Percentiles rank a stretch among this genome's conserved stretches.
These are phyloP conservation scores for Hydrocynus forskahlii DNA, from an alignment of 2,797 vertebrate species.

Conservation along the genomic window DNA sequence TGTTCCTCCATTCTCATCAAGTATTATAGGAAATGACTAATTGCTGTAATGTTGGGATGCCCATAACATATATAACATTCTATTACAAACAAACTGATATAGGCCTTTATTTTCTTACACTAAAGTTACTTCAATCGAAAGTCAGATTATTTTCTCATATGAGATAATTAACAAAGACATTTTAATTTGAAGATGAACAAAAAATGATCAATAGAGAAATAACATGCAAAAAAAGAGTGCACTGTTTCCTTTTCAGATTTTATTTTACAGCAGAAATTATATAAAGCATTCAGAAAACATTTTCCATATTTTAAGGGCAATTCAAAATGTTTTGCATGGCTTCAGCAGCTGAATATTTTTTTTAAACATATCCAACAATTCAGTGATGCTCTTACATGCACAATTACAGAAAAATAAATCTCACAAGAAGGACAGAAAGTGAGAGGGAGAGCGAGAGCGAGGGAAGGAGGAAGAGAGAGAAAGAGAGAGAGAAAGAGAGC, in stretches of 20 bases:
- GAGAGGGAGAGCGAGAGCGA: conserved; percentile 64
- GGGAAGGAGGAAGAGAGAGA: conserved; percentile 64
- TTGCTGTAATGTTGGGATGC: no score
- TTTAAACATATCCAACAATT: conserved; percentile 98
- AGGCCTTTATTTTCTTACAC: no score
- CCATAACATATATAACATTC: no score
- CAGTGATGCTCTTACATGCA: conserved; percentile 99
- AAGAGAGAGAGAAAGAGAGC: conserved; percentile 71
- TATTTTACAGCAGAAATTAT: conserved; percentile 99
- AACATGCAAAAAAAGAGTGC: conserved; percentile 60
- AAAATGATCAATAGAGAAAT: neutral
- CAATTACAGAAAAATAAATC: conserved; percentile 94
- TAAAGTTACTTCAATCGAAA: no score
- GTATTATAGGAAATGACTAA: no score
- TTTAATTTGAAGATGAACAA: neutral
- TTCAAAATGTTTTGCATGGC: conserved; percentile 99
- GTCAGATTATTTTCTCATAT: no score
- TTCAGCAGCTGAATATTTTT: conserved; percentile 99
- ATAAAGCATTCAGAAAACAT: conserved; percentile 99
- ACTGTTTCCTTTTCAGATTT: conserved; percentile 92
- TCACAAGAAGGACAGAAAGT: conserved; percentile 67
- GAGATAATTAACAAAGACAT: neutral
- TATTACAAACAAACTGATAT: no score
- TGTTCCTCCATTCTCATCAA: no score
- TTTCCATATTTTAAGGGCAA: conserved; percentile 99